Base-by-base conservation (phyloP, 2,113 vertebrate genomes). In the Sapajus apella region DNA sequence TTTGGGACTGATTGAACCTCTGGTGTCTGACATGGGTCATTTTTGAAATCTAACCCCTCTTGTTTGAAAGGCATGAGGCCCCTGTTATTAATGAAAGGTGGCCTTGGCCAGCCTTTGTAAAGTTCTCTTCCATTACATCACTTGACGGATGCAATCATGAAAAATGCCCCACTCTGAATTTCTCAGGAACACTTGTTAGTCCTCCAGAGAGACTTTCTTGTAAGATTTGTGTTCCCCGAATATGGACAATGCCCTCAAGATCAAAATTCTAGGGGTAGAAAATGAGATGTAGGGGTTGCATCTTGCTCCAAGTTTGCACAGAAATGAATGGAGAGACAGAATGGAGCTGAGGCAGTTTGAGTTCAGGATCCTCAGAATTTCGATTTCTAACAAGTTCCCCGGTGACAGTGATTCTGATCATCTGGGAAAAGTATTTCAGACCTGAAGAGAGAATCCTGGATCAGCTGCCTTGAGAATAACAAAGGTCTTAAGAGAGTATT, bases 121-220 rank as follows among this genome's bases (percentile, higher is more conserved):
- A 58, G 50, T 52, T 82, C 32, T 37, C 27, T 91, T 43, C 92
- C 30, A 18, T 35, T n/a, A 8, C 16, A 3, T 85, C 43, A 56
- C 50, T 40, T 87, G 87, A 35, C 32, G 4, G 5, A 32, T 7
- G 32, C 21, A n/a, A 21, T 73, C 18, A n/a, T 66, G 90, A 58
- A 82, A 97, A 96, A 94, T 8, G 14, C 25, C 17, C 95, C 32
- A 0, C 73, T 87, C 30, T 16, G 84, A 58, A 81, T 96, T 95
- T 92, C 92, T 84, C 17, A 50, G 50, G 27, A 81, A 25, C 12
- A 6, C 9, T 72, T 27, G 35, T 55, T 93, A 81, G 40, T 84
- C 3, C 30, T 77, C 50, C 18, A 40, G 5, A 76, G 87, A 64
- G 70, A 58, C 72, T 90, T 95, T 87, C 45, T 61, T 55, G 8